phyloP scores from a whole-genome alignment of 2,113 vertebrate genomes.

The Toxostoma redivivum region DNA sequence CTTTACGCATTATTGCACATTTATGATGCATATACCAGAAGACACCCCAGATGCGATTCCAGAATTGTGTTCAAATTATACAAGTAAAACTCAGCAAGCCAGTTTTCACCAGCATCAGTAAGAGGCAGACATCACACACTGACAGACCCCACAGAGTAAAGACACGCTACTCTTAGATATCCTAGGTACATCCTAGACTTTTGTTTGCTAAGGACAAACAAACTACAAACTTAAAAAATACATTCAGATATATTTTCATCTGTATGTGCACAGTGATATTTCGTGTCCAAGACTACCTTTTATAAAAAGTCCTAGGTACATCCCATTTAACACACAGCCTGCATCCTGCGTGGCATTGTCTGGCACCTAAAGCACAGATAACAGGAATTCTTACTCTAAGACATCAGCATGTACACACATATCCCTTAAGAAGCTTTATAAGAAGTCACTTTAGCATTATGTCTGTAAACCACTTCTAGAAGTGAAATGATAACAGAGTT shows the following conservation, averaged over 20 bases:
- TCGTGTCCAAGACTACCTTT: background rate
- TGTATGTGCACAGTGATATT: background rate
- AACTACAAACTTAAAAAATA: background rate
- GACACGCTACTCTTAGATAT: background rate
- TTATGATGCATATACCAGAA: background rate
- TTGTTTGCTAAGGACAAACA: background rate
- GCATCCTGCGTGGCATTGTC: fast-evolving
- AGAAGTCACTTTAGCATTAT: background rate
- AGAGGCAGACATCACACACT: background rate
- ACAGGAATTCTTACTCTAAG: background rate
- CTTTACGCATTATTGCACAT: background rate
- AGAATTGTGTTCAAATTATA: background rate
- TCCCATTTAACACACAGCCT: background rate
- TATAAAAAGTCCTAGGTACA: background rate
- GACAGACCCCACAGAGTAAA: background rate
- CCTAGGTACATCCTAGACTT: background rate
- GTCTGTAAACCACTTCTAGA: background rate
- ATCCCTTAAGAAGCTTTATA: background rate
- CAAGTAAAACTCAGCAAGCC: constrained; percentile 28
- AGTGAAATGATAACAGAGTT: constrained; percentile 11
- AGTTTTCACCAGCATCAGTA: background rate
- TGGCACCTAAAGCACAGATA: background rate
- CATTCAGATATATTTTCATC: background rate
- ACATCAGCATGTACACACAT: background rate
- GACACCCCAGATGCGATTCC: background rate